Percentiles rank a stretch among this genome's conserved stretches.
Evolutionary conservation across 2,888 invertebrate species (phyloP).

Genomic region (Trypoxylon attenuatum): DNA sequence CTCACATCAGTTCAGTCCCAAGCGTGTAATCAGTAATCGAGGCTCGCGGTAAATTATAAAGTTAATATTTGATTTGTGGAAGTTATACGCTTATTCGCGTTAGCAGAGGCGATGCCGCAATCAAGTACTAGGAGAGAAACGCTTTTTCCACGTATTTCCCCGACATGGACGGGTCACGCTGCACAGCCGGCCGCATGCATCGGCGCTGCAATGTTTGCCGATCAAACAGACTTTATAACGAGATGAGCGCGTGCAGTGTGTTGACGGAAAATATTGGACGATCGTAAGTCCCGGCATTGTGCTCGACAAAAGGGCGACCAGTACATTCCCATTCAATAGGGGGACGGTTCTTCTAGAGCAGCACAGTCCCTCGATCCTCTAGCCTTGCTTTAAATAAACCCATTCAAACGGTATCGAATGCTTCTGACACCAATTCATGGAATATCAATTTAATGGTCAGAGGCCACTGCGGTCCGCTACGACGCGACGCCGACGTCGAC

Average conservation of each 20-base stretch:
- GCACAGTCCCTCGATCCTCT: slow-evolving; percentile 17
- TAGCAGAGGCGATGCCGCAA: slow-evolving; percentile 17
- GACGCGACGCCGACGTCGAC: slow-evolving; percentile 14
- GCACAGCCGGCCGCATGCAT: slow-evolving; percentile 37
- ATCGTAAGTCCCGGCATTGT: slow-evolving; percentile 56
- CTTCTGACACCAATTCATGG: slow-evolving; percentile 58
- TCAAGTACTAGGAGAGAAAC: slow-evolving; percentile 23
- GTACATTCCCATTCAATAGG: slow-evolving; percentile 41
- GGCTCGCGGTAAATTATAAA: neutral
- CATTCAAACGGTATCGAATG: slow-evolving; percentile 45
- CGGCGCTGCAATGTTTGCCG: slow-evolving; percentile 53
- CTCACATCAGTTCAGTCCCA: too few species aligned
- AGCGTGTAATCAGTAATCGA: too few species aligned
- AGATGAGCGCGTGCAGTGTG: slow-evolving; percentile 56
- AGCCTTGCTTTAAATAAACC: slow-evolving; percentile 38
- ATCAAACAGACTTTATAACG: slow-evolving; percentile 64
- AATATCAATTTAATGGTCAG: slow-evolving; percentile 56
- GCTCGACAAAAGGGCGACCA: slow-evolving; percentile 50
- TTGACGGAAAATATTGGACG: slow-evolving; percentile 60
- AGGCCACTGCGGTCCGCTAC: too few species aligned
- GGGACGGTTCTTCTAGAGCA: slow-evolving; percentile 21
- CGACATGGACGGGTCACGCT: slow-evolving; percentile 26
- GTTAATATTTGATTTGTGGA: neutral
- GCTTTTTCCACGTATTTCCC: slow-evolving; percentile 4
- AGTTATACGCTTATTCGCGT: slow-evolving; percentile 24